phyloP scores from a whole-genome alignment of 2,797 vertebrate species.

The Esox lucius region DNA sequence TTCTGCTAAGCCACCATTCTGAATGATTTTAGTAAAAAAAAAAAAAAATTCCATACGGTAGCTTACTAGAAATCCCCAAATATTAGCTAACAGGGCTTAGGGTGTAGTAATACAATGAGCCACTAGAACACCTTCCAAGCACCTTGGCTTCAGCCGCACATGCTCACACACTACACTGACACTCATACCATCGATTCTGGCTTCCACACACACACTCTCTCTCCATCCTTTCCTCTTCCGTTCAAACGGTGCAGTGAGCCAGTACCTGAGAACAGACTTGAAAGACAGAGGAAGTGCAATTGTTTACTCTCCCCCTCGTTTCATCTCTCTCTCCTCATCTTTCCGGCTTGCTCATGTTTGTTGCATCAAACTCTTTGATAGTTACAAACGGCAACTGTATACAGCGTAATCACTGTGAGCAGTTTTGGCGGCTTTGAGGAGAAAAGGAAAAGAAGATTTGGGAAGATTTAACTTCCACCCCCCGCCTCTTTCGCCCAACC shows the following conservation, averaged over 20 bases:
- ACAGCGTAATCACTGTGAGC: constrained; percentile 46
- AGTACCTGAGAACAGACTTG: constrained; percentile 43
- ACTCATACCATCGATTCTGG: constrained; percentile 34
- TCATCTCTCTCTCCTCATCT: constrained; percentile 36
- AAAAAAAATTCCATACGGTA: too few species aligned
- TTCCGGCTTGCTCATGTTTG: constrained; percentile 35
- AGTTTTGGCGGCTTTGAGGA: constrained; percentile 22
- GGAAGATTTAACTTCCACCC: neutral
- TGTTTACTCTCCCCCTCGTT: constrained; percentile 46
- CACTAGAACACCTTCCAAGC: too few species aligned
- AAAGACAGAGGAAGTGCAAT: constrained; percentile 41
- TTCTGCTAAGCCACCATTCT: too few species aligned
- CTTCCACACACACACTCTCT: constrained; percentile 27
- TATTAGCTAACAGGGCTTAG: too few species aligned
- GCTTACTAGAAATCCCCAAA: too few species aligned
- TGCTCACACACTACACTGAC: neutral
- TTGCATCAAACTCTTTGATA: constrained; percentile 48
- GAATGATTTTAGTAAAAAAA: too few species aligned
- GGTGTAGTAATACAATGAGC: too few species aligned
- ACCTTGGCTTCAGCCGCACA: neutral
- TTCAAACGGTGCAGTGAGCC: constrained; percentile 41
- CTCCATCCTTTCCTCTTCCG: constrained; percentile 12
- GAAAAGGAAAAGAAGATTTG: constrained; percentile 8
- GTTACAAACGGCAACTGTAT: constrained; percentile 45
- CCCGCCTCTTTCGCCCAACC: neutral